Evolutionary conservation across 92 coral and sea anemone genomes (phyloP), one percentile per base, ranked within the genome.

Genomic region (Zoanthus gigantus): DNA sequence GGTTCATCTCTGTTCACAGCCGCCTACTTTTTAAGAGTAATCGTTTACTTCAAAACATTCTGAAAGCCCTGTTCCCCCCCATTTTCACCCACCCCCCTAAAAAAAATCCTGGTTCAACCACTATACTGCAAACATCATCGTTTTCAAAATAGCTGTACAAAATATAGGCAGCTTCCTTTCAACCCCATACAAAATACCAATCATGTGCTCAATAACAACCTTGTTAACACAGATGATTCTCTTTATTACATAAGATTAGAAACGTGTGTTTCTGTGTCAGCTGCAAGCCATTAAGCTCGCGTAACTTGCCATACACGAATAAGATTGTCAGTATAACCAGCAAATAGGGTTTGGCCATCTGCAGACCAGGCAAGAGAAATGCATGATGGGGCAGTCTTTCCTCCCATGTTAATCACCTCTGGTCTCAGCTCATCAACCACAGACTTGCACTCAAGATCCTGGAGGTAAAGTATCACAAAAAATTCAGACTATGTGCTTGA

Each of bases 301-400:
- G 98, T 94, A 23, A 97, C 99, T 71, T 95, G 97, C 99, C 99
- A 97, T 74, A 97, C 99, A 71, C 99, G 95, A 87, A 97, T 97
- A 34, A 97, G 83, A 89, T 91, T 91, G 92, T 97, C 99, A 0
- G 98, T 95, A 90, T 97, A 97, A 6, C 99, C 99, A 11, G 99
- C 98, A 90, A 97, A 97, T 58, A 97, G 92, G 4, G 98, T 95
- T 89, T 97, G 99, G 31, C 99, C 99, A 76, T 97, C 99, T 1
- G 98, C 95, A 53, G 99, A 97, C 99, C 99, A 97, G 46, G 99
- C 99, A 5, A 97, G 95, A 10, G 99, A 97, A 9, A 97, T 90
- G 47, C 99, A 97, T 1, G 94, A 91, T 18, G 96, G 95, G 6
- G 98, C 92, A 0, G 96, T 91, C 78, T 97, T 97, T 67, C 99